These are phyloP conservation scores for Pardosa pseudoannulata DNA, from an alignment of 2,888 invertebrate genomes.

Conservation along the genomic window DNA sequence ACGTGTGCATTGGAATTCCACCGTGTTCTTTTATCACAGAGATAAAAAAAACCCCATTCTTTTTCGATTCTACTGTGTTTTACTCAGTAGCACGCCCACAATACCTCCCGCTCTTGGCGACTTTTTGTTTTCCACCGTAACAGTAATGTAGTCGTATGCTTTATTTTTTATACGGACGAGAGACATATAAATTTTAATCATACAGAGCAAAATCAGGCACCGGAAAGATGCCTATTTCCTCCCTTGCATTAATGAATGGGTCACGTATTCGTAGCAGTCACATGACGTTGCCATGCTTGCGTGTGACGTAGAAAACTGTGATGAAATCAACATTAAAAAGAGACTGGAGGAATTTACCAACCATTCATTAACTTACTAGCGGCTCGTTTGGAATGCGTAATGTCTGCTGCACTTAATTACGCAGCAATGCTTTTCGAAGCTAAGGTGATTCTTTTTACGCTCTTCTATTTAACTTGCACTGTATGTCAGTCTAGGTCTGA, in stretches of 20 bases:
- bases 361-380: neutral
- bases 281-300: neutral
- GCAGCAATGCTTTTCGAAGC: too few species aligned
- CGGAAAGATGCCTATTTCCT: constrained; percentile 14
- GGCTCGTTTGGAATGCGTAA: neutral
- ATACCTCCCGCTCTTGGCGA: too few species aligned
- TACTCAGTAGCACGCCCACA: too few species aligned
- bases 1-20: too few species aligned
- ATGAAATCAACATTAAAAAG: neutral
- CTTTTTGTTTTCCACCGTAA: neutral
- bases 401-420: too few species aligned
- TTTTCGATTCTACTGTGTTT: too few species aligned
- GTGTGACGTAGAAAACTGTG: neutral
- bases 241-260: neutral
- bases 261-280: neutral
- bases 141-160: neutral
- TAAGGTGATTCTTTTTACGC: too few species aligned
- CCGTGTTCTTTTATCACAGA: too few species aligned
- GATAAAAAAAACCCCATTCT: too few species aligned
- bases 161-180: neutral
- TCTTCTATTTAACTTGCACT: too few species aligned
- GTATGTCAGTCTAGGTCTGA: too few species aligned
- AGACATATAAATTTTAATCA: neutral
- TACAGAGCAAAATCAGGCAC: constrained; percentile 3
- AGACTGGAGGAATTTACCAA: neutral